These are phyloP conservation scores for Elegia similella DNA, from an alignment of 2,888 invertebrate genomes.

Conservation along the genomic window DNA sequence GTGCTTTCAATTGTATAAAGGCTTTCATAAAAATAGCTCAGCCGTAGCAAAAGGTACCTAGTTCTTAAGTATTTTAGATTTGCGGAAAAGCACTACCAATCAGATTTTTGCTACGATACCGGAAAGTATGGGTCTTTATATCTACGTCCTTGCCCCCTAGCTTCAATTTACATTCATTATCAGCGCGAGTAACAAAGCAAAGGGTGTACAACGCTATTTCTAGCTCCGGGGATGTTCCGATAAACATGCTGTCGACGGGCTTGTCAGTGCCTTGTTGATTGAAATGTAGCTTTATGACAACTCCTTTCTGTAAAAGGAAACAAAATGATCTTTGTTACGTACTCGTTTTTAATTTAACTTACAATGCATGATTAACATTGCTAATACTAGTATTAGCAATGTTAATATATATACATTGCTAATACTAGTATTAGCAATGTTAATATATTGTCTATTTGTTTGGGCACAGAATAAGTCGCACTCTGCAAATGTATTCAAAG, in stretches of 20 bases:
- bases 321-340: neutral
- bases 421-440: no score
- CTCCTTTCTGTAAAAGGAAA: conserved; percentile 85
- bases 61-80: conserved; percentile 81
- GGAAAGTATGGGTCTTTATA: conserved; percentile 87
- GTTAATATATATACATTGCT: no score
- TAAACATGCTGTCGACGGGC: conserved; percentile 89
- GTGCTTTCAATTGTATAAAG: no score
- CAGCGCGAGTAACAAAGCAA: conserved; percentile 90
- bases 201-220: conserved; percentile 95
- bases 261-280: conserved; percentile 87
- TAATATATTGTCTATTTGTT: no score
- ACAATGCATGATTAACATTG: no score
- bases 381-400: no score
- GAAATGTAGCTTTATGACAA: conserved; percentile 87
- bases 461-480: no score
- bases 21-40: no score
- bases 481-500: no score
- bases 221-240: conserved; percentile 94
- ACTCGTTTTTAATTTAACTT: no score
- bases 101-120: conserved; percentile 88
- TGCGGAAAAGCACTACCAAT: conserved; percentile 92
- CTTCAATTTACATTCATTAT: conserved; percentile 87
- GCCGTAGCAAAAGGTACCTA: no score
- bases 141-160: conserved; percentile 86